Conservation (phyloP, 2,797 vertebrate genomes). For the Acanthornis magna region DNA sequence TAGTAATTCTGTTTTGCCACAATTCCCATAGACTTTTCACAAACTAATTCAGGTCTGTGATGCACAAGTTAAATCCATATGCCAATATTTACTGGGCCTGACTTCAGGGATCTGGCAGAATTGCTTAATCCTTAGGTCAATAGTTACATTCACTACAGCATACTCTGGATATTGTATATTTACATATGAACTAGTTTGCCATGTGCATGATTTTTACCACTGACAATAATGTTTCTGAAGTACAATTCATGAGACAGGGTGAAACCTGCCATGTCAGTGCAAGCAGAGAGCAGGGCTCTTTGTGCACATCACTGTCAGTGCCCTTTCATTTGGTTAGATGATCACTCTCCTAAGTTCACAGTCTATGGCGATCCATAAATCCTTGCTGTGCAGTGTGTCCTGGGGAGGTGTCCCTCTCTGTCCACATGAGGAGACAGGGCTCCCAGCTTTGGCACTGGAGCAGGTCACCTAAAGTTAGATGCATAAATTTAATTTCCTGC, state of each 20-base stretch:
- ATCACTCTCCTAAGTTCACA: neutral
- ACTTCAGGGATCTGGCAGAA: neutral
- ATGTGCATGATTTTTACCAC: neutral
- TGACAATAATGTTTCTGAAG: neutral
- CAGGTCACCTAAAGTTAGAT: neutral
- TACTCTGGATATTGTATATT: neutral
- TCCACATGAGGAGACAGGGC: neutral
- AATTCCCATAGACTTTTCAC: neutral
- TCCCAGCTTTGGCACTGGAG: neutral
- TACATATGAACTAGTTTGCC: neutral
- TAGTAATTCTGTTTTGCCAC: neutral
- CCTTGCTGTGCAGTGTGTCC: neutral
- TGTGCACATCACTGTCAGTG: neutral
- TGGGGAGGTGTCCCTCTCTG: neutral
- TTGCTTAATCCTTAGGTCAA: neutral
- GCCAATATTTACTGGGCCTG: neutral
- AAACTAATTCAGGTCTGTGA: neutral
- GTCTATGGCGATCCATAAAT: neutral
- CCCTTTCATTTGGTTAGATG: neutral
- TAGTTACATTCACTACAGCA: neutral
- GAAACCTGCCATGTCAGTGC: neutral
- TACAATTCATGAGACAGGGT: neutral
- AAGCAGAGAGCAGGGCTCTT: neutral
- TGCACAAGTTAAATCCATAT: neutral
- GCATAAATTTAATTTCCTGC: neutral